Percentiles rank a stretch among this genome's conserved stretches.
phyloP scores from a whole-genome alignment of 1,140 invertebrate species.

The Cotesia chilonis region DNA sequence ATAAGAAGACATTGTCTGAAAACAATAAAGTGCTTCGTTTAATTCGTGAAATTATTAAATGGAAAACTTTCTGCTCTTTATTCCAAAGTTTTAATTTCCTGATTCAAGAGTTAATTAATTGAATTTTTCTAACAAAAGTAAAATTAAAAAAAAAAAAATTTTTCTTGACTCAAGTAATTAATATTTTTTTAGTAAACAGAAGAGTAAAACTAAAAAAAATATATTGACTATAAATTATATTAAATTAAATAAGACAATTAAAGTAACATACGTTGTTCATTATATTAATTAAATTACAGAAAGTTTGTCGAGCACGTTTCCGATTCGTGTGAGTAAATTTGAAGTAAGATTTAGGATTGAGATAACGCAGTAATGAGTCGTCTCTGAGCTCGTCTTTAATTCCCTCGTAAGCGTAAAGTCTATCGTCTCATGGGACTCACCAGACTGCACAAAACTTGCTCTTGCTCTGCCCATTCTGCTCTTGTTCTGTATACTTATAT shows the following conservation, averaged over 20 bases:
- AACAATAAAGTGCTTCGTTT: too few relatives aligned
- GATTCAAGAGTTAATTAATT: too few relatives aligned
- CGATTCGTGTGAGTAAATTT: conserved; percentile 17
- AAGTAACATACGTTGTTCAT: conserved; percentile 14
- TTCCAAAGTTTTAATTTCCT: too few relatives aligned
- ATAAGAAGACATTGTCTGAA: too few relatives aligned
- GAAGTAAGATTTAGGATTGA: conserved; percentile 14
- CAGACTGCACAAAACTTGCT: conserved; percentile 19
- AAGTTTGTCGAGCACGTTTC: conserved; percentile 21
- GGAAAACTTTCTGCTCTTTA: too few relatives aligned
- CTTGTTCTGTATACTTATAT: background rate
- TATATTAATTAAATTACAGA: conserved; percentile 12
- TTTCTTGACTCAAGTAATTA: too few relatives aligned
- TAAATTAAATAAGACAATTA: conserved; percentile 28
- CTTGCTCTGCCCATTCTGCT: conserved; percentile 7
- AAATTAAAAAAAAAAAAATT: too few relatives aligned
- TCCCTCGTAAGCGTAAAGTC: conserved; percentile 26
- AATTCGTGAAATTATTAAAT: too few relatives aligned
- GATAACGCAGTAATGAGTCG: conserved; percentile 26
- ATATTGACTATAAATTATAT: background rate
- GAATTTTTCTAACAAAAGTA: too few relatives aligned
- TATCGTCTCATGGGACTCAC: conserved; percentile 12
- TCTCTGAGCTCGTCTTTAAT: conserved; percentile 22
- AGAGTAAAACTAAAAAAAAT: background rate
- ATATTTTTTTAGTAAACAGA: too few relatives aligned